Conservation (phyloP, 1,140 invertebrate genomes). For the Leptoteleia sp. region DNA sequence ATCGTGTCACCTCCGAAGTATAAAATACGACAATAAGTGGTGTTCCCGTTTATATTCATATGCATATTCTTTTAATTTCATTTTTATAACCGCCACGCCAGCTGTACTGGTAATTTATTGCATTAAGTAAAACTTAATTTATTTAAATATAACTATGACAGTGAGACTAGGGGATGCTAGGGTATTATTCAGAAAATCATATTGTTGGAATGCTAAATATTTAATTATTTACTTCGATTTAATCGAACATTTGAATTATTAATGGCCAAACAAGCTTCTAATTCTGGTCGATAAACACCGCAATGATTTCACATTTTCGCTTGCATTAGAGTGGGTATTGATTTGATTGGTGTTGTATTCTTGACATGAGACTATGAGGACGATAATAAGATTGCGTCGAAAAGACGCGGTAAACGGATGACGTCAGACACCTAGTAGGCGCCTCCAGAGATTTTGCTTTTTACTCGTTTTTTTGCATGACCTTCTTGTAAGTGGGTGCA, state of each 20-base stretch:
- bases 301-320: neutral
- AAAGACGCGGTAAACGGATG: slow-evolving; percentile 41
- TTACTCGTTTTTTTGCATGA: slow-evolving; percentile 62
- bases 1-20: too few species aligned
- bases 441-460: slow-evolving; percentile 65
- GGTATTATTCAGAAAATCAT: slow-evolving; percentile 48
- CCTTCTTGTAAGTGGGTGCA: slow-evolving; percentile 69
- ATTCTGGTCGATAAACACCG: slow-evolving; percentile 12
- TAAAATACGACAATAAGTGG: too few species aligned
- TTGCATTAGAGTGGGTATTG: too few species aligned
- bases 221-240: slow-evolving; percentile 46
- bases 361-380: slow-evolving; percentile 10
- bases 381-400: slow-evolving; percentile 37
- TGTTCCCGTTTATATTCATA: too few species aligned
- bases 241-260: slow-evolving; percentile 48
- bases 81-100: too few species aligned
- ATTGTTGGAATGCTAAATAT: slow-evolving; percentile 28
- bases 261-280: slow-evolving; percentile 23
- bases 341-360: slow-evolving; percentile 3
- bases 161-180: too few species aligned
- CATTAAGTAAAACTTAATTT: too few species aligned
- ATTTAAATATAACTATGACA: too few species aligned
- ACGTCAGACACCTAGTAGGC: slow-evolving; percentile 56
- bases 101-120: too few species aligned
- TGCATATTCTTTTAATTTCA: too few species aligned